Evolutionary conservation across 2,888 invertebrate species (phyloP), one percentile per base, ranked within the genome.

Genomic region (Trachelus stipa): DNA sequence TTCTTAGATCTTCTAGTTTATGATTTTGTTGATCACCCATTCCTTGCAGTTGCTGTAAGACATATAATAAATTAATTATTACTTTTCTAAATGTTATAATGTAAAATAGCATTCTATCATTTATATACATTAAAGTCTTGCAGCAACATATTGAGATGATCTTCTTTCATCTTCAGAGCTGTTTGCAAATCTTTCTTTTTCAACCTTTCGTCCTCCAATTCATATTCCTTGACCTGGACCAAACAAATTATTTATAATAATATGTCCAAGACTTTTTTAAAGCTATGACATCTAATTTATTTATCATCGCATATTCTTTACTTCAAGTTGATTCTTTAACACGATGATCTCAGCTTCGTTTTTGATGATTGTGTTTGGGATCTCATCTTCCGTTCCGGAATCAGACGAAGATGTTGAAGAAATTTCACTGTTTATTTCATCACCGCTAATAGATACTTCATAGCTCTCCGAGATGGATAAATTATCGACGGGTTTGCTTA

Each of bases 261-360:
- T 56, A 23, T 56, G 23, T 23, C 56, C 23, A 23, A 56, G 23
- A 23, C 23, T 23, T 56, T 56, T 56, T 2, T 23, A 15, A 56
- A 23, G 23, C 23, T 23, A 9, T 9, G 9, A 9, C 56, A 2
- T 56, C 6, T 56, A 23, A 56, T 23, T 23, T 56, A 23, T 56
- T 23, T 56, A 23, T 23, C 2, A 56, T 56, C 23, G 23, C 56
- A 9, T 23, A 56, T 56, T 23, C 9, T 23, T 34, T 83, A 87
- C 88, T 15, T 82, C 83, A 31, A 88, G 79, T 74, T 88, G 85
- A 75, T 87, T 85, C 73, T 87, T 85, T 68, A 91, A 77, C 9
- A 85, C 83, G 31, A 89, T 87, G 31, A 90, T 90, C 77, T 88
- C 87, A 34, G 89, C 87, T 75, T 90, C 90, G 79, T 89, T 90